These are phyloP conservation scores for Bellardia pandia DNA, from an alignment of 2,888 invertebrate genomes.

Conservation along the genomic window DNA sequence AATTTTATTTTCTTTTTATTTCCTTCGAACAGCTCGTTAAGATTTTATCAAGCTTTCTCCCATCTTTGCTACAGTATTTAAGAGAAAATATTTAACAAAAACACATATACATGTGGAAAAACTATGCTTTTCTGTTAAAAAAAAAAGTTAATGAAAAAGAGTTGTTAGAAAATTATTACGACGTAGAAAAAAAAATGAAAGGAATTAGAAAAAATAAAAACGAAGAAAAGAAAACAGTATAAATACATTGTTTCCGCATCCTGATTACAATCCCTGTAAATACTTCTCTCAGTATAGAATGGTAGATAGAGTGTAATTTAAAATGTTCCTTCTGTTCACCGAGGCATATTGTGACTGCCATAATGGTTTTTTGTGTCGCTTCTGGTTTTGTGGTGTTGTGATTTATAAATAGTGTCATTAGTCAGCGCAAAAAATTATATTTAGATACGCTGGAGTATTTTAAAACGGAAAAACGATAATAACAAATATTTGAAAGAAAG, in stretches of 20 bases:
- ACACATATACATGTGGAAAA: not conserved
- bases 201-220: conserved; percentile 40
- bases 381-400: conserved; percentile 44
- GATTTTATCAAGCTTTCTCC: conserved; percentile 48
- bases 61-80: conserved; percentile 7
- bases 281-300: conserved; percentile 17
- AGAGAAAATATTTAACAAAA: conserved; percentile 10
- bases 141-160: conserved; percentile 6
- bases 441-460: not conserved
- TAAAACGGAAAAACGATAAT: not conserved
- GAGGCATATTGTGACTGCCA: conserved; percentile 56
- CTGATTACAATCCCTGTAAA: conserved; percentile 62
- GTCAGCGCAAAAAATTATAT: not conserved
- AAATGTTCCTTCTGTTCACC: conserved; percentile 46
- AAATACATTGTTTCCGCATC: conserved; percentile 63
- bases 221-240: conserved; percentile 13
- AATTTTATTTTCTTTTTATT: conserved; percentile 45
- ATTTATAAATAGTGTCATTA: conserved; percentile 47
- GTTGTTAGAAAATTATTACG: conserved; percentile 1
- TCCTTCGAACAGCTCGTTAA: conserved; percentile 60
- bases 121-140: not conserved
- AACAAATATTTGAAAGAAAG: not conserved
- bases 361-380: conserved; percentile 29
- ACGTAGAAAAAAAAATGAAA: not conserved
- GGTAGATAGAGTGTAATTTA: conserved; percentile 40